Percentiles rank a stretch among this genome's conserved stretches.
Evolutionary conservation across 2,797 vertebrate species (phyloP).

Genomic region (Dermochelys coriacea): DNA sequence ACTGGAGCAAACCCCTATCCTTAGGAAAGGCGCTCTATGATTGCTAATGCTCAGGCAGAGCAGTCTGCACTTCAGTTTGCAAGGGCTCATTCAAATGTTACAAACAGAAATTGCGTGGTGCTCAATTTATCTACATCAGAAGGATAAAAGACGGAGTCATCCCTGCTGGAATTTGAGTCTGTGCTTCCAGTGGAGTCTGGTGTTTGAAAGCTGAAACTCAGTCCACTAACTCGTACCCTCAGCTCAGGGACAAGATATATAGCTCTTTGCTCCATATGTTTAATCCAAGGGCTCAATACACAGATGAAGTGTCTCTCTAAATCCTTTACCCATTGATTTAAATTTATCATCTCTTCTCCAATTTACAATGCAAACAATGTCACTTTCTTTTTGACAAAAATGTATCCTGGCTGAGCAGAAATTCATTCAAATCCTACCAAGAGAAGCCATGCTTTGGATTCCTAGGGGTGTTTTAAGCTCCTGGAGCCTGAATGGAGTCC

Average conservation of each 20-base stretch:
- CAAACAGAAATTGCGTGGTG: neutral
- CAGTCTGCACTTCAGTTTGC: neutral
- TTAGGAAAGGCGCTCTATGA: accelerated
- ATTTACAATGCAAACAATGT: neutral
- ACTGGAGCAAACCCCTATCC: accelerated
- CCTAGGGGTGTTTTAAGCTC: no score
- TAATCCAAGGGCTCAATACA: neutral
- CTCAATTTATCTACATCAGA: neutral
- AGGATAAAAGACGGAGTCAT: neutral
- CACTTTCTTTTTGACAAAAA: neutral
- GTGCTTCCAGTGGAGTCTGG: neutral
- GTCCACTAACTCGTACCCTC: neutral
- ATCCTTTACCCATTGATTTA: neutral
- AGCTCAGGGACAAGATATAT: neutral
- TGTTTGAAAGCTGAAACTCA: neutral
- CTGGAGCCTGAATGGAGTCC: no score
- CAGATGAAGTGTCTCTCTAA: neutral
- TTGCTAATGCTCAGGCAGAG: neutral
- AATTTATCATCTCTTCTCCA: neutral
- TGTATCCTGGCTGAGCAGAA: neutral
- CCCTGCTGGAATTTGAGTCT: neutral
- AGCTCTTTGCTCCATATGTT: neutral
- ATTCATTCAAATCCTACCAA: accelerated
- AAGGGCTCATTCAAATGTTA: neutral
- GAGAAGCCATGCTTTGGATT: neutral